These are phyloP conservation scores for Diarsia mendica DNA, from an alignment of 2,888 invertebrate species.

Conservation along the genomic window DNA sequence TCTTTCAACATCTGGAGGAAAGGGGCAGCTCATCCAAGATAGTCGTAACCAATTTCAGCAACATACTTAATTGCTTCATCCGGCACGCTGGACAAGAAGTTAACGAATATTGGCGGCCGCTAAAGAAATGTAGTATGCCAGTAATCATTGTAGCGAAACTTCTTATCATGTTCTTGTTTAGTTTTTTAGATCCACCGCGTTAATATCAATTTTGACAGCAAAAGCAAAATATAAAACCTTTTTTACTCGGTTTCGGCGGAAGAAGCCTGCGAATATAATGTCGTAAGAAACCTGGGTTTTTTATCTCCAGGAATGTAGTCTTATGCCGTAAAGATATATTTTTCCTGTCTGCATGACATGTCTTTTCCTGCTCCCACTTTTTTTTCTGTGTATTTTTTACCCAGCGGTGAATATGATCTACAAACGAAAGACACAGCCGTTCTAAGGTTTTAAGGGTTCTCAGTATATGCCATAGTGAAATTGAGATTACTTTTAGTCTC, in stretches of 20 bases:
- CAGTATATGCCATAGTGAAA: background rate
- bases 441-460: too few relatives aligned
- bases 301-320: background rate
- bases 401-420: background rate
- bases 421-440: background rate
- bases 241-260: background rate
- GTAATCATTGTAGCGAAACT: slow-evolving; percentile 30
- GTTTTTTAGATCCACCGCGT: slow-evolving; percentile 12
- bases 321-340: background rate
- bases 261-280: background rate
- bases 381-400: background rate
- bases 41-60: slow-evolving; percentile 18
- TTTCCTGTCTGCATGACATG: background rate
- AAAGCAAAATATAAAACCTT: background rate
- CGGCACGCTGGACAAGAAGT: slow-evolving; percentile 56
- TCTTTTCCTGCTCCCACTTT: background rate
- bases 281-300: slow-evolving; percentile 10
- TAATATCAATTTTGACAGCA: slow-evolving; percentile 27
- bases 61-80: slow-evolving; percentile 54
- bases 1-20: background rate
- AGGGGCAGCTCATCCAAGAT: background rate
- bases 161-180: slow-evolving; percentile 12
- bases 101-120: slow-evolving; percentile 24
- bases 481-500: background rate
- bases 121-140: slow-evolving; percentile 33